Evolutionary conservation across 2,888 invertebrate species (phyloP).

Genomic region (Balanococcus diminutus): DNA sequence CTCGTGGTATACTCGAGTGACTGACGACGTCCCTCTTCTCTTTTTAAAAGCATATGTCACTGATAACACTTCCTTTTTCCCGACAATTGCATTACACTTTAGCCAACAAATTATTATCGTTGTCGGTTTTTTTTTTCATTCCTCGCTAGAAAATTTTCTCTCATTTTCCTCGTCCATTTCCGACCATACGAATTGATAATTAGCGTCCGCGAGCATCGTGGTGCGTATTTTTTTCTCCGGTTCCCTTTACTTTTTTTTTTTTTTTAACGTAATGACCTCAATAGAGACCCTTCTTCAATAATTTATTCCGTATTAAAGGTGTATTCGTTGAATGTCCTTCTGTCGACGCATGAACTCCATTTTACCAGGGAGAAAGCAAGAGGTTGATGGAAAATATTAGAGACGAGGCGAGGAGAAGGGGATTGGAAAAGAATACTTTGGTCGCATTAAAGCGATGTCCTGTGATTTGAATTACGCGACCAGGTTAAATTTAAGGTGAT

Average conservation of each 20-base stretch:
- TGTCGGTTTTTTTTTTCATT: not conserved
- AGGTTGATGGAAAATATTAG: too few species aligned
- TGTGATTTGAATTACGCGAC: too few species aligned
- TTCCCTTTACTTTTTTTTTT: not conserved
- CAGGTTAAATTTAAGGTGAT: too few species aligned
- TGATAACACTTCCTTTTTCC: constrained; percentile 35
- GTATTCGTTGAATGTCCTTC: not conserved
- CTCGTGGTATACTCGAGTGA: not conserved
- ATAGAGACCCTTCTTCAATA: not conserved
- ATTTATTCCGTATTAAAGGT: not conserved
- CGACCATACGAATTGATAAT: constrained; percentile 2
- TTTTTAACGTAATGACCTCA: constrained; percentile 10
- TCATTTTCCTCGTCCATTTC: not conserved
- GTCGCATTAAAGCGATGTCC: too few species aligned
- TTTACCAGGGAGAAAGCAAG: not conserved
- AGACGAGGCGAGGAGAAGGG: too few species aligned
- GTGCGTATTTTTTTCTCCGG: not conserved
- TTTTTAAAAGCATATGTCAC: constrained; percentile 15
- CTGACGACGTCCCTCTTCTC: not conserved
- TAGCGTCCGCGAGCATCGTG: not conserved
- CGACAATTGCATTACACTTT: not conserved
- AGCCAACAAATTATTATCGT: constrained; percentile 9
- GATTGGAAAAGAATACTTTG: too few species aligned
- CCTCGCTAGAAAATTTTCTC: not conserved
- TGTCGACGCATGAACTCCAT: not conserved